These are phyloP conservation scores for Luffia ferchaultella DNA, from an alignment of 2,888 invertebrate genomes.

Conservation along the genomic window DNA sequence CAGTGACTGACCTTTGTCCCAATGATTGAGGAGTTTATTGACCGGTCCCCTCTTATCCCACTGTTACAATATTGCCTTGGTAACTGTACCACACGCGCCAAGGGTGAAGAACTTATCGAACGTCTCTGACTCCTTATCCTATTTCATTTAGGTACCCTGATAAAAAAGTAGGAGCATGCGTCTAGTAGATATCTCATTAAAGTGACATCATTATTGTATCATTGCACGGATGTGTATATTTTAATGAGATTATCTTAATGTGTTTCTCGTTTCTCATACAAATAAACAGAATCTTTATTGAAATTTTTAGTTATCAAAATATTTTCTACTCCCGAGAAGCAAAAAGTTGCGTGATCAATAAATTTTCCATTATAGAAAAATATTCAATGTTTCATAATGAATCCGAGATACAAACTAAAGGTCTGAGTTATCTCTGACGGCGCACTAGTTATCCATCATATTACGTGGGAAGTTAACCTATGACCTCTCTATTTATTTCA, in stretches of 20 bases:
- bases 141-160: too few relatives aligned
- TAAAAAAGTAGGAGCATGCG: too few relatives aligned
- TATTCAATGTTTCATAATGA: background rate
- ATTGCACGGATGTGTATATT: too few relatives aligned
- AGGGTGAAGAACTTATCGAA: background rate
- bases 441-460: slow-evolving; percentile 1
- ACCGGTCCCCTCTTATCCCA: background rate
- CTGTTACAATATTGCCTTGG: background rate
- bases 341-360: too few relatives aligned
- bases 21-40: background rate
- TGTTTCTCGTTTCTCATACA: too few relatives aligned
- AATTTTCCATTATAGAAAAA: background rate
- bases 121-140: background rate
- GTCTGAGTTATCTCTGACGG: background rate
- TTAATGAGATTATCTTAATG: too few relatives aligned
- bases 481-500: slow-evolving; percentile 1
- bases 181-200: too few relatives aligned
- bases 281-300: too few relatives aligned
- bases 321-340: too few relatives aligned
- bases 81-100: background rate
- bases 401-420: background rate
- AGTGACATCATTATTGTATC: too few relatives aligned
- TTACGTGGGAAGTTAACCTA: slow-evolving; percentile 2
- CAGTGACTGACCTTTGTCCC: background rate
- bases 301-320: too few relatives aligned